A percentile compares a stretch with the other conserved stretches of the same genome.
Evolutionary conservation across 2,888 invertebrate species (phyloP).

Genomic region (Cactoblastis cactorum): DNA sequence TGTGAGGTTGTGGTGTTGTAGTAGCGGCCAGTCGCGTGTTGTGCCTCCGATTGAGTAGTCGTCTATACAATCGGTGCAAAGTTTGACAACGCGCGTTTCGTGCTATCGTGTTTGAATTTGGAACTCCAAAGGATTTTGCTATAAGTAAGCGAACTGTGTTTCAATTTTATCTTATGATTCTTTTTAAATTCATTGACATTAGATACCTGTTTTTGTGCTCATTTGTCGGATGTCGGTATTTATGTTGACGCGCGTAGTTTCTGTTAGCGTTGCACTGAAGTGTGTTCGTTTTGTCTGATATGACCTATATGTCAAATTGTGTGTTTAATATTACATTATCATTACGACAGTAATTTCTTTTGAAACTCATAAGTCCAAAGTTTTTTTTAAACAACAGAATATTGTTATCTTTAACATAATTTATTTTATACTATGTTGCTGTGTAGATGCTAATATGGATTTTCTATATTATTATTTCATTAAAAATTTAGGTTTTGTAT

Average conservation of each 20-base stretch:
- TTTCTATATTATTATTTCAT: too few relatives aligned
- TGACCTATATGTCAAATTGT: background rate
- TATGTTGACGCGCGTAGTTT: slow-evolving; percentile 10
- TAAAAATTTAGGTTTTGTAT: too few relatives aligned
- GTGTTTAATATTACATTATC: too few relatives aligned
- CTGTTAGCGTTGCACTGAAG: background rate
- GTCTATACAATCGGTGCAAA: slow-evolving; percentile 31
- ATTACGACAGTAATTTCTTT: too few relatives aligned
- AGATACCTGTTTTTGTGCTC: background rate
- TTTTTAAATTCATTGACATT: background rate
- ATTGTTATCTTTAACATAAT: too few relatives aligned
- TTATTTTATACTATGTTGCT: too few relatives aligned
- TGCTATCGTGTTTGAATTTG: slow-evolving; percentile 29
- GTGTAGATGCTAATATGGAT: too few relatives aligned
- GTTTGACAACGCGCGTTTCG: slow-evolving; percentile 26
- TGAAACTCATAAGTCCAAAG: too few relatives aligned
- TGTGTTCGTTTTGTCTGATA: background rate
- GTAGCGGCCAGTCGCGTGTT: slow-evolving; percentile 52
- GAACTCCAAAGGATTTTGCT: slow-evolving; percentile 27
- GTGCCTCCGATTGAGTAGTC: slow-evolving; percentile 53
- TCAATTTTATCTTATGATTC: slow-evolving; percentile 12
- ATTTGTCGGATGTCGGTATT: slow-evolving; percentile 5
- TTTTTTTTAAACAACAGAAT: too few relatives aligned
- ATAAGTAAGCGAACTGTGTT: slow-evolving; percentile 27
- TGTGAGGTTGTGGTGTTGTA: slow-evolving; percentile 47